Conservation (phyloP, 2,888 invertebrate genomes). For the Bhutanitis thaidina region DNA sequence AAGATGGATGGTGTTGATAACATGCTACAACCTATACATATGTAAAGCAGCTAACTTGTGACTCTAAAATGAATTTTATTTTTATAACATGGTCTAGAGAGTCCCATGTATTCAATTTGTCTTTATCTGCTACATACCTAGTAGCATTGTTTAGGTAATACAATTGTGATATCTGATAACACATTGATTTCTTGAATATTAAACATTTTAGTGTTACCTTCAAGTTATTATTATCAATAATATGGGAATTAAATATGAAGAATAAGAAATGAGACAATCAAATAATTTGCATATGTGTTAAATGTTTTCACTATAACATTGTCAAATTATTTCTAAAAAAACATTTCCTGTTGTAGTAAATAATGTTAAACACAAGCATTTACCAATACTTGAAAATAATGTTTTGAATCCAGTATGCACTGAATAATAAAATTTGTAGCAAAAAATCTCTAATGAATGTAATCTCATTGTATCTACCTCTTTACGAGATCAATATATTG, state of each 20-base stretch:
- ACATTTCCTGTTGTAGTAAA: too few species aligned
- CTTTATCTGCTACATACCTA: not conserved
- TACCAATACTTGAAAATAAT: too few species aligned
- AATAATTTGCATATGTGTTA: too few species aligned
- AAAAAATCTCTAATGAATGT: constrained; percentile 1
- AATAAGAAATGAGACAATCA: too few species aligned
- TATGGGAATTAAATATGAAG: too few species aligned
- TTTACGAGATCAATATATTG: not conserved
- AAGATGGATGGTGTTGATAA: constrained; percentile 28
- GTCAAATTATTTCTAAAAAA: too few species aligned
- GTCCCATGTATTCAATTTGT: not conserved
- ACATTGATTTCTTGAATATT: not conserved
- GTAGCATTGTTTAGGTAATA: not conserved
- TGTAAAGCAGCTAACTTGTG: constrained; percentile 28
- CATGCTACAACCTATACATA: constrained; percentile 28
- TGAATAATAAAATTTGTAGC: too few species aligned
- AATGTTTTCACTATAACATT: too few species aligned
- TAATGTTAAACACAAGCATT: too few species aligned
- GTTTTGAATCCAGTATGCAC: too few species aligned
- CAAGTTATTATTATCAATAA: too few species aligned
- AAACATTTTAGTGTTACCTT: too few species aligned
- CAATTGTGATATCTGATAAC: not conserved
- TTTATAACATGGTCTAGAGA: constrained; percentile 4
- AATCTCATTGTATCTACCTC: constrained; percentile 27
- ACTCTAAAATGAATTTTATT: constrained; percentile 7